A percentile compares a stretch with the other conserved stretches of the same genome.
Conservation (phyloP, 2,797 vertebrate species). For the Telmatherina bonti region DNA sequence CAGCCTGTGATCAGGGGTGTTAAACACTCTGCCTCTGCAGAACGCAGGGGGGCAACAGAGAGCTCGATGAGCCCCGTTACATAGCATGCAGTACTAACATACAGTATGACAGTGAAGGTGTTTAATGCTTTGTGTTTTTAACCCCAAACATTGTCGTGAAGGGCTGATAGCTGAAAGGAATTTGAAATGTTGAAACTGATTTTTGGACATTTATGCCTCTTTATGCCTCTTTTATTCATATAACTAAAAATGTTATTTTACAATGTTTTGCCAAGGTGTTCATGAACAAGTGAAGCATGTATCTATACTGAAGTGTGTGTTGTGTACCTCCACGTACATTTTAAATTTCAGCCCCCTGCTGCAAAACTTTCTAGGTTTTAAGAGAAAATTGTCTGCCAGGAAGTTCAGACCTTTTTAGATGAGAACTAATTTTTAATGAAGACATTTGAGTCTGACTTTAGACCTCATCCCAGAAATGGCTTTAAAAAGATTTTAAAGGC, state of each 20-base stretch:
- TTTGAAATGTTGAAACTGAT: neutral
- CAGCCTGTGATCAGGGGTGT: constrained; percentile 50
- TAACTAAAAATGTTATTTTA: neutral
- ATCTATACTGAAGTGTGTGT: neutral
- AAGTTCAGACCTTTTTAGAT: neutral
- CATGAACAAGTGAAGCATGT: neutral
- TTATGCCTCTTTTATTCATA: neutral
- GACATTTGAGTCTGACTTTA: neutral
- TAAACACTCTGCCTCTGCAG: constrained; percentile 42
- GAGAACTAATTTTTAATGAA: neutral
- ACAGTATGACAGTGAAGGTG: neutral
- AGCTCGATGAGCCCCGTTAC: constrained; percentile 6
- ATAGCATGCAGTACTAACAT: neutral
- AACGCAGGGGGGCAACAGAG: constrained; percentile 61
- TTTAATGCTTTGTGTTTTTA: neutral
- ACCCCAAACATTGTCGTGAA: neutral
- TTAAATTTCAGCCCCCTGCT: neutral
- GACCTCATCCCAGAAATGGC: neutral
- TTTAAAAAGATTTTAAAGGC: too few species aligned
- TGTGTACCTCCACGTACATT: too few species aligned
- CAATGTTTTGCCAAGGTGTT: neutral
- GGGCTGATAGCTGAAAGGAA: neutral
- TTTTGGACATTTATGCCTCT: neutral
- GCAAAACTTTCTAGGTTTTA: constrained; percentile 13
- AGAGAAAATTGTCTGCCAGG: too few species aligned